Base-by-base conservation (phyloP, 2,888 invertebrate genomes). In the Eremobia ochroleuca region DNA sequence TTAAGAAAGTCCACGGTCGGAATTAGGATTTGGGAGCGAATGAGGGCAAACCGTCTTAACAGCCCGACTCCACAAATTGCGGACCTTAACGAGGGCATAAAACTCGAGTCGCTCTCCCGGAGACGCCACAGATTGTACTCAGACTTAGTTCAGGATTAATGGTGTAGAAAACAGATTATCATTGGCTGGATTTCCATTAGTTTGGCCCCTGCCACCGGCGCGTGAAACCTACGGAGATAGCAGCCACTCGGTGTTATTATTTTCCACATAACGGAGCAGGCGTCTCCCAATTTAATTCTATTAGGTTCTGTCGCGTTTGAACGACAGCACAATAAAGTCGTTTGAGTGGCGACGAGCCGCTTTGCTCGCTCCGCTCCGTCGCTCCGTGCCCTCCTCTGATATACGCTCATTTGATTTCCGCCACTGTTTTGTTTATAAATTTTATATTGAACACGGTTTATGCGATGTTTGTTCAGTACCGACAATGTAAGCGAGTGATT, bases 151-250 rank as follows among this genome's bases (percentile, higher is more conserved):
- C 93, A 95, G 97, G 97, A 97, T 97, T 97, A 97, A 97, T 97
- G 97, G 96, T 96, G 96, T 96, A 97, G 97, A 97, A 97, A 97
- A 96, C 97, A 97, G 97, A 97, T 97, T 97, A 97, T 97, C 97
- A 97, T 97, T 97, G 96, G 96, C 95, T 93, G 95, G 95, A 95
- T 96, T 96, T 96, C 96, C 95, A 96, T 96, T 96, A 96, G 94
- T 92, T 86, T 90, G 92, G 95, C 96, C 96, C 96, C 96, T 96
- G 95, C 97, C 95, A 95, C 91, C 96, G 95, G 94, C 96, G 96
- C 96, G 96, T 96, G 96, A 96, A 96, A 94, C 94, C 93, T 94
- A 94, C 94, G 90, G 92, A 94, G 94, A 96, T 95, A 95, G 92
- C 93, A 93, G 93, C 91, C 94, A 94, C 94, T 95, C 94, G 91